Evolutionary conservation across 37 sponge, comb jelly and placozoan species (phyloP).

Genomic region (Amphimedon queenslandica): DNA sequence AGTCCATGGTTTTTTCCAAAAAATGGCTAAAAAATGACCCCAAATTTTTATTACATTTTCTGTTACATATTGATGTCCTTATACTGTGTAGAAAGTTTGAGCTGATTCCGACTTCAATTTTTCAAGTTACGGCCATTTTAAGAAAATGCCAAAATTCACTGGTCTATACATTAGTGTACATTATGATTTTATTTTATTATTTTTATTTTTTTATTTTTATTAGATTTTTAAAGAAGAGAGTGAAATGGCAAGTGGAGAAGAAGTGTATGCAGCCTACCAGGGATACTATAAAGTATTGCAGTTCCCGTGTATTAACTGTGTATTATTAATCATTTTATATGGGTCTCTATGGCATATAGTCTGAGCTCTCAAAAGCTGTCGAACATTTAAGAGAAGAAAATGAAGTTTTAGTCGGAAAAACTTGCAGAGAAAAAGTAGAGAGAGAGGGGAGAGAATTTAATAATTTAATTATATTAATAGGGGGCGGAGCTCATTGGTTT

Average conservation of each 20-base stretch:
- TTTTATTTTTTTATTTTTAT: not conserved
- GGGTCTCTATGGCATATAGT: conserved; percentile 7
- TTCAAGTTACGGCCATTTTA: no score
- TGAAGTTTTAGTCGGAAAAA: conserved; percentile 24
- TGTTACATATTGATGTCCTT: no score
- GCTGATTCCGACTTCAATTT: no score
- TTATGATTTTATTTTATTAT: no score
- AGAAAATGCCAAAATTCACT: no score
- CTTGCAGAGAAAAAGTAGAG: conserved; percentile 30
- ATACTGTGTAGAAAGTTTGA: no score
- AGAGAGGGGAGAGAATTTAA: not conserved
- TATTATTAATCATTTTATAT: no score
- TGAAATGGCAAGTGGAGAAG: conserved; percentile 43
- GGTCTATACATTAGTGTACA: no score
- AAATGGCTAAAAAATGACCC: no score
- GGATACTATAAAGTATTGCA: conserved; percentile 23
- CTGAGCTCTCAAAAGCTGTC: conserved; percentile 26
- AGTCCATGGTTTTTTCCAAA: no score
- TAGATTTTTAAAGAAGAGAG: conserved; percentile 53
- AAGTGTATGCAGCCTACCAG: conserved; percentile 13
- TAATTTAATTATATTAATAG: conserved; percentile 7
- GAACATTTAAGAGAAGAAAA: conserved; percentile 23
- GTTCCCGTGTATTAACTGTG: not conserved
- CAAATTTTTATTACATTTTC: no score
- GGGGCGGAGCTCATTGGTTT: conserved; percentile 22